Conservation (phyloP, 2,888 invertebrate genomes). For the Caradrina clavipalpis region DNA sequence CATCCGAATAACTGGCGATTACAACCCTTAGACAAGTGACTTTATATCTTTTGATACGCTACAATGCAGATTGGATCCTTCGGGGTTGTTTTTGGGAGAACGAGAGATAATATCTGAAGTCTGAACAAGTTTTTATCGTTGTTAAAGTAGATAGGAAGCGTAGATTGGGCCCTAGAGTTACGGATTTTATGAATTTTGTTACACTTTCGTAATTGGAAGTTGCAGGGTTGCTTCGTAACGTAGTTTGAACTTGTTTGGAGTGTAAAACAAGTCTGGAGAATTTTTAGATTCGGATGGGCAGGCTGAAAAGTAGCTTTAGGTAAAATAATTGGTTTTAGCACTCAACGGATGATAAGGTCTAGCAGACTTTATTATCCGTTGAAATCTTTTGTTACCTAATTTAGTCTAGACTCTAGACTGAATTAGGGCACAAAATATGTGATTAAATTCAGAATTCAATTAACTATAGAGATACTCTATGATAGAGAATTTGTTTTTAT, state of each 20-base stretch:
- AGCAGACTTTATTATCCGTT: too few species aligned
- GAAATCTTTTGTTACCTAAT: too few species aligned
- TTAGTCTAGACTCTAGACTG: too few species aligned
- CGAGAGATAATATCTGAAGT: constrained; percentile 19
- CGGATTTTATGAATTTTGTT: constrained; percentile 20
- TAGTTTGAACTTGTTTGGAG: constrained; percentile 10
- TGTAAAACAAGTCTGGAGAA: constrained; percentile 16
- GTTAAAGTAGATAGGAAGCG: neutral
- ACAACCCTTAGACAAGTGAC: constrained; percentile 41
- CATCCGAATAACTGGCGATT: constrained; percentile 50
- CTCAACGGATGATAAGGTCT: neutral
- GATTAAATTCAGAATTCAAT: too few species aligned
- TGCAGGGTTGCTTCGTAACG: constrained; percentile 12
- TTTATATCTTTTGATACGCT: constrained; percentile 53
- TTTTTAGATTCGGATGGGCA: constrained; percentile 1
- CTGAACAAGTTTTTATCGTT: constrained; percentile 33
- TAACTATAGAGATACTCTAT: too few species aligned
- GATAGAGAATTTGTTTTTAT: too few species aligned
- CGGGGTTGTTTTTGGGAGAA: constrained; percentile 32
- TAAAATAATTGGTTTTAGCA: neutral
- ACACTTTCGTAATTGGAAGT: constrained; percentile 11
- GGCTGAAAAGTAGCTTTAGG: neutral
- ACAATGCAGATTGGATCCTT: constrained; percentile 50
- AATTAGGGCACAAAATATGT: too few species aligned
- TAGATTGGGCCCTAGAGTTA: constrained; percentile 15